A percentile compares a stretch with the other conserved stretches of the same genome.
phyloP scores from a whole-genome alignment of 2,113 vertebrate genomes.

The Podarcis muralis region DNA sequence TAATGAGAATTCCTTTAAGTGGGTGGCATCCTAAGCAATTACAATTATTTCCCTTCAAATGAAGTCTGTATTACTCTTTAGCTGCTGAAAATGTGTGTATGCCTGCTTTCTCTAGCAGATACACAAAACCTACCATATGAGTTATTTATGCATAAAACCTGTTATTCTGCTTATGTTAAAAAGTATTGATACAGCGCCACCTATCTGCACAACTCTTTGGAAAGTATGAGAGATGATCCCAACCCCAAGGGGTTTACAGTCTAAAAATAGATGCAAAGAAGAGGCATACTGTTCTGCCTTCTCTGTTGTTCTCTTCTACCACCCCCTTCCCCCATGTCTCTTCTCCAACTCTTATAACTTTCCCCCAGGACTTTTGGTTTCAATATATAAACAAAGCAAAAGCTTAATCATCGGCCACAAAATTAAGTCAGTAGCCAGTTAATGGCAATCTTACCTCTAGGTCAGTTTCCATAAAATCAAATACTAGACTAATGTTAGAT shows the following conservation, averaged over 20 bases:
- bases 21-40: not conserved
- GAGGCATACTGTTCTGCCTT: not conserved
- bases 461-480: slow-evolving; percentile 99
- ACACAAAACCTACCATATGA: not conserved
- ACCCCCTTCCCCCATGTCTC: too few relatives aligned
- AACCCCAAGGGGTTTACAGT: not conserved
- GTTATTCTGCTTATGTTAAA: not conserved
- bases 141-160: too few relatives aligned
- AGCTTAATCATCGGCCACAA: not conserved
- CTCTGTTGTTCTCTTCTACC: not conserved
- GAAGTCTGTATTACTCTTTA: not conserved
- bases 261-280: not conserved
- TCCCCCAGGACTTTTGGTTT: not conserved
- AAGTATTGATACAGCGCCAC: not conserved
- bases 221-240: not conserved
- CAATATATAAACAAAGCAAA: not conserved
- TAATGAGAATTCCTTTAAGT: not conserved
- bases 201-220: not conserved
- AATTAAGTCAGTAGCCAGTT: not conserved
- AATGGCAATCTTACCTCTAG: slow-evolving; percentile 85
- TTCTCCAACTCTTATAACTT: not conserved
- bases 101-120: not conserved
- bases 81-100: not conserved
- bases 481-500: slow-evolving; percentile 98
- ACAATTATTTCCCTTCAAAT: not conserved